Base-by-base conservation (phyloP, 2,113 vertebrate species). In the Cyprinodon brontotheroides region DNA sequence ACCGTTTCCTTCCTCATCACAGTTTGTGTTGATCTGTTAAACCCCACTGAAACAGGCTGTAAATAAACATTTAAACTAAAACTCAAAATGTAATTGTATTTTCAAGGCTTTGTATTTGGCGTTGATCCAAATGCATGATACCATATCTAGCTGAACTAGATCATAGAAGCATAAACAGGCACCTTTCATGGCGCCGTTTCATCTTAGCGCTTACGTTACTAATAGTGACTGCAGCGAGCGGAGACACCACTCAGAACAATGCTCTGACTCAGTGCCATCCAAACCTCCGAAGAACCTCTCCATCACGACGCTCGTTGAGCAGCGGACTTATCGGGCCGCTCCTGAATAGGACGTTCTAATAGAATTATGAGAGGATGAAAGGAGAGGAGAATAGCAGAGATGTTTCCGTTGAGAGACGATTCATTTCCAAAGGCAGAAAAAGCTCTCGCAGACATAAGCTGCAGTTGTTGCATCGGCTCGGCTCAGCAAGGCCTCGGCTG, bases 351-450 rank as follows among this genome's bases (percentile, higher is more conserved):
- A 75, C 3, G 38, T 45, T 37, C 85, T 90, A 90, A 89, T 90
- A 88, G 89, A 91, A 92, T 92, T 89, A 90, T 84, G 79, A 81
- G 70, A 59, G 61, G 63, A 53, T 79, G 76, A 87, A 80, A 84
- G 71, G 71, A 62, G 59, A 57, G 17, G 71, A 85, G 87, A 89
- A 91, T 70, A 77, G 84, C 64, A 8, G 68, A 39, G 11, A 86
- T 86, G 86, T 85, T 84, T 85, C 88, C 78, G 82, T 78, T 20
- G 77, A 83, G 78, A 85, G 80, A 2, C 8, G 79, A 78, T 80
- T 89, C 64, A 17, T 68, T 85, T 79, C 74, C 69, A 74, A 63
- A 65, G 62, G 66, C 78, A 66, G 48, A n/a, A 47, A 57, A 14
- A 45, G 1, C 72, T 66, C 73, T 73, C 17, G 3, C 36, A 29